Percentiles rank a stretch among this genome's conserved stretches.
Conservation (phyloP, 2,888 invertebrate genomes). For the Diarsia mendica region DNA sequence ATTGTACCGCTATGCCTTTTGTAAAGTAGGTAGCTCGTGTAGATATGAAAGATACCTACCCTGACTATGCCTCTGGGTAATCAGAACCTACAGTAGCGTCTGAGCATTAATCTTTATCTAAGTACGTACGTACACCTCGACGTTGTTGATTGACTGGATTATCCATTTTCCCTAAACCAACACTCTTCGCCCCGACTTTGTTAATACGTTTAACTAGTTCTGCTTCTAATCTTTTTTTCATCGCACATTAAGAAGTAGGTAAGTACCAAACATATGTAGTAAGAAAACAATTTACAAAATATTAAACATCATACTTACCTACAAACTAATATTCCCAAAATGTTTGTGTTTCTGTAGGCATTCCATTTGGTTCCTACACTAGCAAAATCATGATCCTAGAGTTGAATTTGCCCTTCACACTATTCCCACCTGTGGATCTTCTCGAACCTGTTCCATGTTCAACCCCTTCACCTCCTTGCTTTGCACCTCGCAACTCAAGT, state of each 20-base stretch:
- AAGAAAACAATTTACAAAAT: neutral
- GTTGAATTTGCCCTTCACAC: neutral
- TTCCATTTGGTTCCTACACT: neutral
- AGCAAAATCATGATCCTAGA: neutral
- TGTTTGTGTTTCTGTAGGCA: neutral
- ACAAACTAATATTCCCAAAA: neutral
- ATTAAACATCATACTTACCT: neutral
- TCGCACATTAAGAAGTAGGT: neutral
- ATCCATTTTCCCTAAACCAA: neutral
- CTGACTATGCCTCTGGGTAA: neutral
- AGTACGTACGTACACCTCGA: neutral
- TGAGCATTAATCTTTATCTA: constrained; percentile 14
- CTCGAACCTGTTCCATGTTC: constrained; percentile 39
- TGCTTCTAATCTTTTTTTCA: neutral
- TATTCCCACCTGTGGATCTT: constrained; percentile 4
- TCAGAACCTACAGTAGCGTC: neutral
- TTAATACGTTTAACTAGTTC: neutral
- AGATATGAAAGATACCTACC: constrained; percentile 15
- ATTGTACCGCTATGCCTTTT: constrained; percentile 23
- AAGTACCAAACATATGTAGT: neutral
- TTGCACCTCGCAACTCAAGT: neutral
- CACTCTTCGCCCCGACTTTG: neutral
- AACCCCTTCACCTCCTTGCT: constrained; percentile 19
- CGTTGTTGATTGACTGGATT: neutral
- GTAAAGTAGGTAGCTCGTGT: constrained; percentile 15